Percentiles rank a stretch among this genome's conserved stretches.
Evolutionary conservation across 2,797 vertebrate genomes (phyloP).

Genomic region (Fistularia tabacaria): DNA sequence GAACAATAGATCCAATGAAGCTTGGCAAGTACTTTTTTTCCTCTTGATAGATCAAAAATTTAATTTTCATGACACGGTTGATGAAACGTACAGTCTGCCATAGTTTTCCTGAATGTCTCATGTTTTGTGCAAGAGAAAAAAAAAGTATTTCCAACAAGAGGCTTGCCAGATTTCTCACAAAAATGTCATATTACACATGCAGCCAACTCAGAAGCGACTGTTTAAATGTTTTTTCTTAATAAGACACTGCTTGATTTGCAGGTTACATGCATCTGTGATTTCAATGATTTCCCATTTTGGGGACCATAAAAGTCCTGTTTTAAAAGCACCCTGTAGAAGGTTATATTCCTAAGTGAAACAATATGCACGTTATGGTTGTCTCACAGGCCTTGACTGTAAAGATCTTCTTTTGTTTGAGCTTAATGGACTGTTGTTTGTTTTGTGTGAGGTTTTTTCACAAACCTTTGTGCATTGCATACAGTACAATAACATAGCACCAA

Average conservation of each 20-base stretch:
- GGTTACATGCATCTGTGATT: slow-evolving; percentile 71
- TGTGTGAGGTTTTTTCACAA: slow-evolving; percentile 24
- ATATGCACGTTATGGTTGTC: slow-evolving; percentile 50
- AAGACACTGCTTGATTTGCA: slow-evolving; percentile 66
- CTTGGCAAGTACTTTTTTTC: slow-evolving; percentile 19
- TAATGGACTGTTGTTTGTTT: slow-evolving; percentile 19
- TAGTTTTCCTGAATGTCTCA: slow-evolving; percentile 6
- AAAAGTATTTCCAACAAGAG: slow-evolving; percentile 8
- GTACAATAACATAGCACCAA: slow-evolving; percentile 47
- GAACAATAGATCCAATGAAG: slow-evolving; percentile 19
- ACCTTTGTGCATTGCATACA: slow-evolving; percentile 33
- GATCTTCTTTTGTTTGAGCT: slow-evolving; percentile 28
- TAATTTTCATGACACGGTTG: slow-evolving; percentile 7
- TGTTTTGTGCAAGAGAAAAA: slow-evolving; percentile 20
- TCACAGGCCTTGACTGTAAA: slow-evolving; percentile 52
- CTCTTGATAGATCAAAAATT: slow-evolving; percentile 8
- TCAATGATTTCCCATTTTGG: slow-evolving; percentile 63
- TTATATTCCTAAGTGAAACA: slow-evolving; percentile 65
- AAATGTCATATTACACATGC: slow-evolving; percentile 39
- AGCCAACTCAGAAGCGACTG: slow-evolving; percentile 49
- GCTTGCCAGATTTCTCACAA: slow-evolving; percentile 15
- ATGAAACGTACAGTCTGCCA: too few relatives aligned
- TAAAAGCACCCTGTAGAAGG: slow-evolving; percentile 64
- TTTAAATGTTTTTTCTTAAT: slow-evolving; percentile 55
- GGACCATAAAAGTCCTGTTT: slow-evolving; percentile 61